Evolutionary conservation across 1,140 invertebrate species (phyloP).

Genomic region (Teleogryllus occipitalis): DNA sequence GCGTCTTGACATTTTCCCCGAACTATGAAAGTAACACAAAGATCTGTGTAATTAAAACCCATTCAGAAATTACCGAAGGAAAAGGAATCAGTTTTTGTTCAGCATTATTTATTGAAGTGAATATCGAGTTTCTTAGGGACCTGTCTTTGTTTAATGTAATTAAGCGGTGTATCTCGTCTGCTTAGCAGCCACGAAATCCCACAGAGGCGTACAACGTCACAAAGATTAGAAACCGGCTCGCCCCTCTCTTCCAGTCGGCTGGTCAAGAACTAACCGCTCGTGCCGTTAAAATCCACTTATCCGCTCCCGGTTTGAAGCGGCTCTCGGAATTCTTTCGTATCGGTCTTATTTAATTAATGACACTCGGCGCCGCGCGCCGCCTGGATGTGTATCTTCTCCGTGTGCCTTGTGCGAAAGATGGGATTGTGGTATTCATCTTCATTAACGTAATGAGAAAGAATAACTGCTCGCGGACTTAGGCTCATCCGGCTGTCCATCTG

Average conservation of each 20-base stretch:
- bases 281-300: neutral
- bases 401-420: neutral
- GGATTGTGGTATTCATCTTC: neutral
- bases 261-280: no score
- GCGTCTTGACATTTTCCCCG: no score
- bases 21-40: no score
- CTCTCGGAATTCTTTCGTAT: neutral
- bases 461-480: neutral
- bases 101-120: no score
- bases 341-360: neutral
- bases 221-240: neutral
- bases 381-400: neutral
- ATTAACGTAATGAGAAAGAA: neutral
- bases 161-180: neutral
- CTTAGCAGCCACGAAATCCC: neutral
- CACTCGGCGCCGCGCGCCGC: no score
- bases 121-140: no score
- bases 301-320: neutral
- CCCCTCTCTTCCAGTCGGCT: neutral
- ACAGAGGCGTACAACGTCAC: neutral
- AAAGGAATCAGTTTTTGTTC: no score
- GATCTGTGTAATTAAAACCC: no score
- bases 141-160: neutral
- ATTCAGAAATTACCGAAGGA: no score
- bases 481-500: neutral